Base-by-base conservation (phyloP, 53 echinoderm and acorn worm species). In the Temnopleurus reevesii region DNA sequence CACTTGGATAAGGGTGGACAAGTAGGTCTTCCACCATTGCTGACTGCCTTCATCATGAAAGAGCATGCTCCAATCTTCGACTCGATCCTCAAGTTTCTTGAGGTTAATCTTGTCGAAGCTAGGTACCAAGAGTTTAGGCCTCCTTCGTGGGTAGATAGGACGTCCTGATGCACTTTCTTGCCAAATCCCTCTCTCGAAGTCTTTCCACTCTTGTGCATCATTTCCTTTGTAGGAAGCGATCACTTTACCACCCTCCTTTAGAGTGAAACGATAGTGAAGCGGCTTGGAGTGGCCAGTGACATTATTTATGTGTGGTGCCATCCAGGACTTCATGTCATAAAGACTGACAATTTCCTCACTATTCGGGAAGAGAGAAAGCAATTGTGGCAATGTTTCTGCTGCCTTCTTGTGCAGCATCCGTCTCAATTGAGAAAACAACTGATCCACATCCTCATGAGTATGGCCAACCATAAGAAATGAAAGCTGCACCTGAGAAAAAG, bases 391-490 rank as follows among this genome's bases (percentile, higher is more conserved):
- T 4, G 79, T 77, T 24, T 77, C 79, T 45, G 79, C 49, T 5
- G 79, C 21, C 46, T 21, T 77, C 47, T 15, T 77, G 4, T 76
- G 54, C 33, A 89, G 89, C 46, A 54, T 89, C 77, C 76, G 33
- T 55, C 54, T 56, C 33, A 89, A 51, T 77, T 76, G 76, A 27
- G 76, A 76, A 43, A 89, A 89, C 17, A 89, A 23, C 35, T 89
- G 89, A 55, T 89, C 89, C 12, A 89, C 89, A 89, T 89, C 89
- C 34, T 89, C 77, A 27, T 89, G 89, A 23, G 89, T 89, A 57
- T 89, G 89, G 6, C 89, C 89, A 35, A 89, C 77, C 5, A 55
- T 38, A 6, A 89, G 77, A 66, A 89, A 89, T 35, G 76, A 76
- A 77, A 89, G 45, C 9, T 89, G 55, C 18, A 89, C 77, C 89